phyloP scores from a whole-genome alignment of 2,888 invertebrate genomes.

The Muschampia staudingeri region DNA sequence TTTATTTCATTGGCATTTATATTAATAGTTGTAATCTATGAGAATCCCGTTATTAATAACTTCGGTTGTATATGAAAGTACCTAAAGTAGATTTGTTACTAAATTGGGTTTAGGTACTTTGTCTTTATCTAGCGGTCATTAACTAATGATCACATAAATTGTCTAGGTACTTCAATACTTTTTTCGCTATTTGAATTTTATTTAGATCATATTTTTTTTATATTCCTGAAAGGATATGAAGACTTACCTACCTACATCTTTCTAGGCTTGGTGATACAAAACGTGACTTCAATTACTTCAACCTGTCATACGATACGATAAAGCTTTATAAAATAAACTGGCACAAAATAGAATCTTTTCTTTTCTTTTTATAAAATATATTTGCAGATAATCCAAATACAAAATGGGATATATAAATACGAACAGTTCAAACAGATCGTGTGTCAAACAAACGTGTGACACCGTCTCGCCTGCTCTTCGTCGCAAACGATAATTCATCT shows the following conservation, averaged over 20 bases:
- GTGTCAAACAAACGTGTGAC: slow-evolving; percentile 20
- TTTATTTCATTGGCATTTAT: slow-evolving; percentile 24
- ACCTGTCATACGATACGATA: background rate
- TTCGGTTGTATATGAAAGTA: background rate
- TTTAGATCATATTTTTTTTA: no score
- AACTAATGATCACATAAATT: no score
- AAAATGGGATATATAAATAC: background rate
- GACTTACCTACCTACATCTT: no score
- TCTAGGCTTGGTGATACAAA: no score
- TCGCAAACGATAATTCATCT: slow-evolving; percentile 31
- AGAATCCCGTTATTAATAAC: background rate
- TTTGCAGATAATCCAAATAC: background rate
- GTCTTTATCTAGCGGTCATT: no score
- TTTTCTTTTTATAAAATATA: background rate
- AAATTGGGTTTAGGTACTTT: no score
- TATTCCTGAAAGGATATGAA: no score
- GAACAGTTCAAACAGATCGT: slow-evolving; percentile 1
- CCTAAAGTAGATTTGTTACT: no score
- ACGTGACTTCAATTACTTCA: no score
- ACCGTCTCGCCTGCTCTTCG: background rate
- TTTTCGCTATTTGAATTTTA: no score
- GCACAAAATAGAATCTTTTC: no score
- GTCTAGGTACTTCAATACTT: no score
- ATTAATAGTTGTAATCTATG: slow-evolving; percentile 13
- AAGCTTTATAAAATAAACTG: background rate